Conservation (phyloP, 2,797 vertebrate species). For the Gephyroberyx darwinii region DNA sequence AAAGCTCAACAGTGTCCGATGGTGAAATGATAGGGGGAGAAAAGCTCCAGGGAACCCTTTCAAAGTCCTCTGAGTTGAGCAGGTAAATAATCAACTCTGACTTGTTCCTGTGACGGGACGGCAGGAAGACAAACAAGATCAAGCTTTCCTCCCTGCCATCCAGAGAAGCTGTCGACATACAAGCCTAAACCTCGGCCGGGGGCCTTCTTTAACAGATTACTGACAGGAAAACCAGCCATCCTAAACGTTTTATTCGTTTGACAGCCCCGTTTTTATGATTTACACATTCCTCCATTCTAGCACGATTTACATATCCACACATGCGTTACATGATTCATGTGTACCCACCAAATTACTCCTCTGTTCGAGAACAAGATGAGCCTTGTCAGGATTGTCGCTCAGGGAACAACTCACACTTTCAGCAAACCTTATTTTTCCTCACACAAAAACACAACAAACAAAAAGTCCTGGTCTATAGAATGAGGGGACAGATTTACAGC, state of each 20-base stretch:
- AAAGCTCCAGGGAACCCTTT: conserved; percentile 52
- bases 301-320: background rate
- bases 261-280: conserved; percentile 41
- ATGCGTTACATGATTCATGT: conserved; percentile 13
- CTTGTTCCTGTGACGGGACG: conserved; percentile 61
- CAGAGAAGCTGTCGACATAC: conserved; percentile 44
- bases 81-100: conserved; percentile 75
- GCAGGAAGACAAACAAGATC: conserved; percentile 75
- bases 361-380: conserved; percentile 46
- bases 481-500: conserved; percentile 82
- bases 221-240: conserved; percentile 14
- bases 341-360: conserved; percentile 22
- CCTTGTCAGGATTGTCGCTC: conserved; percentile 46
- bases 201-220: conserved; percentile 44
- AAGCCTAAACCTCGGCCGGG: conserved; percentile 50
- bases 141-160: conserved; percentile 56
- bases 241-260: conserved; percentile 35
- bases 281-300: conserved; percentile 8
- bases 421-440: conserved; percentile 49
- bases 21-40: conserved; percentile 54
- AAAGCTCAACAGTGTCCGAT: conserved; percentile 32
- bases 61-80: conserved; percentile 66
- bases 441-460: conserved; percentile 69
- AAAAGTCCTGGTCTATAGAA: conserved; percentile 69
- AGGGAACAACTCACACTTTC: conserved; percentile 47